Evolutionary conservation across 1,140 invertebrate genomes (phyloP).

Genomic region (Druon quercuslanigerum): DNA sequence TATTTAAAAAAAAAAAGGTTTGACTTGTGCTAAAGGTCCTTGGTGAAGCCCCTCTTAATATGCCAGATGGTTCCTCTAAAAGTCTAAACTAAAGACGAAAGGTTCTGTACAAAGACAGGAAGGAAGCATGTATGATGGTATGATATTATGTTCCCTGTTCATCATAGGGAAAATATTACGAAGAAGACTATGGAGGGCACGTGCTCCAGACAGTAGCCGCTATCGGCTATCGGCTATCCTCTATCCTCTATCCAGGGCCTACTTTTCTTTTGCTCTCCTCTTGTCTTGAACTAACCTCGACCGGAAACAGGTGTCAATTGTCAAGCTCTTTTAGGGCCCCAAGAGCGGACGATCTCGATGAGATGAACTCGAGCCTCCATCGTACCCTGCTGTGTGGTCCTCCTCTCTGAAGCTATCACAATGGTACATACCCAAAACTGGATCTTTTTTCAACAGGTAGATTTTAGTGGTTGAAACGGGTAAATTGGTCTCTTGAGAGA

Average conservation of each 20-base stretch:
- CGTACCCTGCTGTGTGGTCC: slow-evolving; percentile 57
- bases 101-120: slow-evolving; percentile 51
- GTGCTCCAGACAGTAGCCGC: slow-evolving; percentile 57
- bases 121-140: slow-evolving; percentile 63
- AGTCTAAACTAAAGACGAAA: not conserved
- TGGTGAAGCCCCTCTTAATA: slow-evolving; percentile 24
- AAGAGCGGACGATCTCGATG: slow-evolving; percentile 11
- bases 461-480: too few relatives aligned
- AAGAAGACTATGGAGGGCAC: slow-evolving; percentile 55
- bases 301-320: slow-evolving; percentile 69
- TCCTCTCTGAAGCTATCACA: slow-evolving; percentile 31
- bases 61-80: slow-evolving; percentile 49
- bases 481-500: too few relatives aligned
- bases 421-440: not conserved
- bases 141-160: slow-evolving; percentile 55
- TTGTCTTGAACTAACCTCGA: slow-evolving; percentile 30
- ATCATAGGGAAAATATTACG: slow-evolving; percentile 55
- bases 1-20: too few relatives aligned
- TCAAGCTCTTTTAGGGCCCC: slow-evolving; percentile 48
- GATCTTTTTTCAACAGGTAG: too few relatives aligned
- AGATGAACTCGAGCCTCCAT: slow-evolving; percentile 42
- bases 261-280: slow-evolving; percentile 35
- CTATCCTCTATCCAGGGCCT: not conserved
- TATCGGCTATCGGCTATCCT: not conserved
- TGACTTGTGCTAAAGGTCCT: slow-evolving; percentile 38